Percentiles rank a stretch among this genome's conserved stretches.
phyloP scores from a whole-genome alignment of 2,113 vertebrate species.

The Theropithecus gelada region DNA sequence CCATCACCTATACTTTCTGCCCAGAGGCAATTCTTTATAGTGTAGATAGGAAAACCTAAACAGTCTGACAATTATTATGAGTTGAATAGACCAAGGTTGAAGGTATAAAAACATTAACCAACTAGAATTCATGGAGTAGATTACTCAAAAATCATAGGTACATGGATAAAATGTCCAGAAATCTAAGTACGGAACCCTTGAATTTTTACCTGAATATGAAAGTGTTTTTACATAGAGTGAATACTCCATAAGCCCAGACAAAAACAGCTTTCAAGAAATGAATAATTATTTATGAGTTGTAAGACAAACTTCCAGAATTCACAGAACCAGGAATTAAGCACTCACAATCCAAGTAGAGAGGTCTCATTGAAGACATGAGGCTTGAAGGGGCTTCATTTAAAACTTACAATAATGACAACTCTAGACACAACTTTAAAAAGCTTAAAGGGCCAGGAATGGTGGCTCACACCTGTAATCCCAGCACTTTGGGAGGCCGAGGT shows the following conservation, averaged over 20 bases:
- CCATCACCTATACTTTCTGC: not conserved
- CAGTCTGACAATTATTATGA: not conserved
- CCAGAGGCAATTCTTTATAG: not conserved
- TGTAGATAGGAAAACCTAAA: not conserved
- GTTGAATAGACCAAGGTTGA: not conserved
- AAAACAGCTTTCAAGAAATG: not conserved
- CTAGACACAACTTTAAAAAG: not conserved
- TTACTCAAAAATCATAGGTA: not conserved
- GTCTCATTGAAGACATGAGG: not conserved
- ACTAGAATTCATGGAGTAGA: not conserved
- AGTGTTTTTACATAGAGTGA: not conserved
- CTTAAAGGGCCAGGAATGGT: not conserved
- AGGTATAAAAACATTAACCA: not conserved
- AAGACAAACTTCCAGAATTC: not conserved
- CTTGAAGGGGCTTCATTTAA: not conserved
- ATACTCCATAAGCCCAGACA: not conserved
- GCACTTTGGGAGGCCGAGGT: too few species aligned
- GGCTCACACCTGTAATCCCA: too few species aligned
- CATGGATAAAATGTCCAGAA: not conserved
- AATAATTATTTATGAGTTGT: not conserved
- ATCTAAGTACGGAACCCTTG: not conserved
- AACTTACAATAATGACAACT: not conserved
- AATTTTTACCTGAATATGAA: not conserved
- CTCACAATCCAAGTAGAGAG: not conserved
- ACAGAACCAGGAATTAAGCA: not conserved